Conservation (phyloP, 2,888 invertebrate genomes). For the Gymnocheta viridis region DNA sequence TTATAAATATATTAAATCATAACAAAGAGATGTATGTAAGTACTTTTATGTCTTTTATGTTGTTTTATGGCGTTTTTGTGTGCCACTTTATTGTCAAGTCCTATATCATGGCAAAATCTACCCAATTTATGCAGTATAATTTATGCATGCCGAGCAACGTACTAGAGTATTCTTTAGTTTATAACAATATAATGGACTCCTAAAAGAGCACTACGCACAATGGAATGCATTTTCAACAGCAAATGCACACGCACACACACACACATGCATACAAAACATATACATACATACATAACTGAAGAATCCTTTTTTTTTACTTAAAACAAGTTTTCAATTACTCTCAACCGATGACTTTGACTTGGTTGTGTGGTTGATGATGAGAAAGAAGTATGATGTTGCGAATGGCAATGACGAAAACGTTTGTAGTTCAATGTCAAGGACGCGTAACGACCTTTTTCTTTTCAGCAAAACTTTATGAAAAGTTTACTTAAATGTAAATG, state of each 20-base stretch:
- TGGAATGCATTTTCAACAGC: neutral
- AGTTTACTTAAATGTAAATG: constrained; percentile 30
- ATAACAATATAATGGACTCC: constrained; percentile 17
- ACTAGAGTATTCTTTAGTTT: neutral
- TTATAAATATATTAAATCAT: neutral
- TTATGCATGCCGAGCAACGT: constrained; percentile 4
- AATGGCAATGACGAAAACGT: constrained; percentile 18
- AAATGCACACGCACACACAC: neutral
- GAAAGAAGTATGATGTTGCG: neutral
- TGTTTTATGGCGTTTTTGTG: neutral
- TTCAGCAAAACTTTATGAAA: constrained; percentile 50
- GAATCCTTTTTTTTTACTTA: constrained; percentile 5
- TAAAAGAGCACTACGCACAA: constrained; percentile 35
- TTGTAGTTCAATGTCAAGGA: constrained; percentile 59
- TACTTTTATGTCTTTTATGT: neutral
- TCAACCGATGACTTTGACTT: constrained; percentile 40
- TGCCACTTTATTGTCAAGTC: neutral
- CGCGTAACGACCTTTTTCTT: constrained; percentile 59
- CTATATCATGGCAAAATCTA: neutral
- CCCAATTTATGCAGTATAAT: constrained; percentile 9
- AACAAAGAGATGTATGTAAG: neutral
- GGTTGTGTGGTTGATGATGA: constrained; percentile 12
- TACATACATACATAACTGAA: constrained; percentile 10
- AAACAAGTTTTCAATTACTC: constrained; percentile 48
- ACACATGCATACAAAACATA: too few relatives aligned